These are phyloP conservation scores for Cyprinodon diabolis DNA, from an alignment of 2,797 vertebrate species.

Conservation along the genomic window DNA sequence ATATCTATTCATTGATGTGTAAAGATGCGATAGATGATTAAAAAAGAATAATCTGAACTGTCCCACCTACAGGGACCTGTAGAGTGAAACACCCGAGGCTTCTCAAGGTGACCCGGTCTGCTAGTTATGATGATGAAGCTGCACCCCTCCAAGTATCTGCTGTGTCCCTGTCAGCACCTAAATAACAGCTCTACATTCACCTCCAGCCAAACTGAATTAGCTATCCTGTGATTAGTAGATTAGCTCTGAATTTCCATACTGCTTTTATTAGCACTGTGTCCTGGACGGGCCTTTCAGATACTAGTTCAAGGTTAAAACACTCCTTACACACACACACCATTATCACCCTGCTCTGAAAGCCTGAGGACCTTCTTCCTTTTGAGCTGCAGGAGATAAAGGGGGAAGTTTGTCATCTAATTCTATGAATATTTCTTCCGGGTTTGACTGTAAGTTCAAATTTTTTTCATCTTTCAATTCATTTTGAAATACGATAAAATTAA, in stretches of 20 bases:
- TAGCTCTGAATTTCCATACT: conserved; percentile 72
- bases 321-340: conserved; percentile 19
- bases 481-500: background rate
- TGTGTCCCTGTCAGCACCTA: conserved; percentile 36
- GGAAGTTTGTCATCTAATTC: conserved; percentile 38
- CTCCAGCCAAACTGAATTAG: conserved; percentile 72
- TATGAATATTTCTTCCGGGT: conserved; percentile 62
- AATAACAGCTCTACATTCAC: conserved; percentile 64
- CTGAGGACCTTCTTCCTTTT: conserved; percentile 32
- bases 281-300: conserved; percentile 50
- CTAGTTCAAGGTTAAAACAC: conserved; percentile 72
- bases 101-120: conserved; percentile 63
- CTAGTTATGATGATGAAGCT: conserved; percentile 49
- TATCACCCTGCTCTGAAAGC: conserved; percentile 28
- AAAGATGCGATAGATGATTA: no score
- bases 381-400: conserved; percentile 27
- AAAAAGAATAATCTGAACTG: background rate
- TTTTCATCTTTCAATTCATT: background rate
- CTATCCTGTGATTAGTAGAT: conserved; percentile 70
- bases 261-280: conserved; percentile 69
- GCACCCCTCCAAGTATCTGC: conserved; percentile 30
- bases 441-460: background rate
- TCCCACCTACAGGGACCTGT: background rate
- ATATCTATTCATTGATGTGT: background rate
- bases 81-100: conserved; percentile 16